Evolutionary conservation across 1,140 invertebrate genomes (phyloP), one percentile per base, ranked within the genome.

Genomic region (Chelonus insularis): DNA sequence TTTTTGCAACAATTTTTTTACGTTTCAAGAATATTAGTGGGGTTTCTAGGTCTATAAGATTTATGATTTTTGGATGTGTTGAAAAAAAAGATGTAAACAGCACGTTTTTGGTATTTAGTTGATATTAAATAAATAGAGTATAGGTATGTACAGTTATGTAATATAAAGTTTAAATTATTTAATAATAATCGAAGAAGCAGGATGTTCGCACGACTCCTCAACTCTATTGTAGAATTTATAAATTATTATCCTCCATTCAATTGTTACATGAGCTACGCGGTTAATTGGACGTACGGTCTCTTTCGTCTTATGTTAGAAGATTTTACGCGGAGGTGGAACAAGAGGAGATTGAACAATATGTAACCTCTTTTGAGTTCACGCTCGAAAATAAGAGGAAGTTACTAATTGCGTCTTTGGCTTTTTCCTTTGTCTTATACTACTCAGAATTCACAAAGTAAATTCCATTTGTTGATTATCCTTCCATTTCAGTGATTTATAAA

Each of bases 161-260:
- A 59, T 51, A 39, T 51, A 39, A 32, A 59, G 25, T 29, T 29
- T 41, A 59, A 51, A 37, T 12, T 7, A 48, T 58, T 47, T 21
- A 37, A 51, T 59, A 68, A 64, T 64, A 64, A 62, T 59, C 56
- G 57, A 64, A 65, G 61, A 62, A 67, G 67, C 39, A 69, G 67
- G 64, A 68, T 68, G 64, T 68, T 73, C 65, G 67, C 73, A 68
- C 66, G 63, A 68, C 66, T 69, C 55, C 52, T 32, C 36, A 29
- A 56, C 51, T 23, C 12, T 36, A 32, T 34, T 25, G 16, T 48
- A 36, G 29, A 62, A 47, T 7, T 50, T 37, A 36, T 23, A 63
- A 68, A 61, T 68, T 45, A 62, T 58, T 9, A 54, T 62, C 32
- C 32, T 50, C 45, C 45, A 60, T 59, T 59, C 56, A 57, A 48